phyloP scores from a whole-genome alignment of 92 coral and sea anemone genomes.

The Hydrozoanthus gracilis region DNA sequence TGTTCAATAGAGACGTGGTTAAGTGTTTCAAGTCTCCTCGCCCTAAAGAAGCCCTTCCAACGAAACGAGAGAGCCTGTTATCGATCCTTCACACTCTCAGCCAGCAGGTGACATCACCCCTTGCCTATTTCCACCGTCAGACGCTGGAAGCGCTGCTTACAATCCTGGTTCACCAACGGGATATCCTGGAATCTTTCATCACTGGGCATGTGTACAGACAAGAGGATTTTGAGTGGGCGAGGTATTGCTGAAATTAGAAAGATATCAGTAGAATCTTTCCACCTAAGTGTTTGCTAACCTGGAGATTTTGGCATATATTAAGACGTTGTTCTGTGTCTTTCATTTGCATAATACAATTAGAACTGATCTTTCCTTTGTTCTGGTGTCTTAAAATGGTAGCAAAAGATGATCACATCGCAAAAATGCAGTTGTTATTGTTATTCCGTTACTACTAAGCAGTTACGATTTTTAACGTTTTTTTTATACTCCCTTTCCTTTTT shows the following conservation, averaged over 20 bases:
- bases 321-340: no score
- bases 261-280: no score
- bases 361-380: no score
- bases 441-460: no score
- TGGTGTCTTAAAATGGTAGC: no score
- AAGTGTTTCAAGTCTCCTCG: conserved; percentile 70
- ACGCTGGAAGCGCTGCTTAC: conserved; percentile 92
- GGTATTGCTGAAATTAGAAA: conserved; percentile 53
- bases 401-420: no score
- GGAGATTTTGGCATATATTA: no score
- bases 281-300: no score
- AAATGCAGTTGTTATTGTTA: no score
- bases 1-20: conserved; percentile 83
- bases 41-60: conserved; percentile 68
- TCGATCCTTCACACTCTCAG: conserved; percentile 77
- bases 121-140: conserved; percentile 76
- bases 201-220: conserved; percentile 73
- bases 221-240: conserved; percentile 97
- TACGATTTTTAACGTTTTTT: no score
- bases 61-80: conserved; percentile 76
- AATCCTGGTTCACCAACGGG: conserved; percentile 92
- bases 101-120: conserved; percentile 82
- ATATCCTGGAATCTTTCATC: conserved; percentile 80
- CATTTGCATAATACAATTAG: no score
- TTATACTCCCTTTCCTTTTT: no score